Evolutionary conservation across 1,140 invertebrate species (phyloP).

Genomic region (Amphibalanus amphitrite): DNA sequence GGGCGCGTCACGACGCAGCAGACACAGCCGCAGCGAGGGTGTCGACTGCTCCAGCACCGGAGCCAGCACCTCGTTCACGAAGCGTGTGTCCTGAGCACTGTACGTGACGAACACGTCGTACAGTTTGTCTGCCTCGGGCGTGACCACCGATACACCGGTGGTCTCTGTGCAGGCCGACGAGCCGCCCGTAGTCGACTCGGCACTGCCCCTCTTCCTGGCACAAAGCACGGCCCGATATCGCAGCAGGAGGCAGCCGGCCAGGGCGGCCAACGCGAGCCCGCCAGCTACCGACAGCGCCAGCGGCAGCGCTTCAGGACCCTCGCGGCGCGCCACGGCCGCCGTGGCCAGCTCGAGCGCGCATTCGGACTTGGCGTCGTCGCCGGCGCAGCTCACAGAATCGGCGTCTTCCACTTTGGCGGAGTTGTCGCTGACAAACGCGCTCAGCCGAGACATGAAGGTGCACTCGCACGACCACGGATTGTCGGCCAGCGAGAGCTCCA

Average conservation of each 20-base stretch:
- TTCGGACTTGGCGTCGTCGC: neutral
- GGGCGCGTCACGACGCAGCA: constrained; percentile 29
- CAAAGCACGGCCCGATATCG: neutral
- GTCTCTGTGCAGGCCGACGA: neutral
- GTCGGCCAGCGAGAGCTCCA: constrained; percentile 23
- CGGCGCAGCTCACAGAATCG: constrained; percentile 39
- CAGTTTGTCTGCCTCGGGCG: constrained; percentile 23
- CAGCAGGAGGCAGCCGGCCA: neutral
- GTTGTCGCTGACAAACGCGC: constrained; percentile 28
- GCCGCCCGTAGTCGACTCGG: neutral
- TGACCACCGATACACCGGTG: neutral
- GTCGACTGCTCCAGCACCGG: constrained; percentile 64
- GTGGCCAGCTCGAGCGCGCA: neutral
- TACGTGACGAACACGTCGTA: constrained; percentile 88
- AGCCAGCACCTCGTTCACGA: constrained; percentile 63
- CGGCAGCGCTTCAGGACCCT: neutral
- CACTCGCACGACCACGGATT: constrained; percentile 33
- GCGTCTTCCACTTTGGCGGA: constrained; percentile 45
- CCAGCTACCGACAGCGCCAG: neutral
- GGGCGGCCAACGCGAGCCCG: neutral
- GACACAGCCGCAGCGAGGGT: constrained; percentile 32
- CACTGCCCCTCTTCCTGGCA: neutral
- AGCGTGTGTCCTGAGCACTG: constrained; percentile 78
- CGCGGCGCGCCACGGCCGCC: neutral
- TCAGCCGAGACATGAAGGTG: constrained; percentile 23